Conservation (phyloP, 2,797 vertebrate genomes). For the Naso thynnoides region DNA sequence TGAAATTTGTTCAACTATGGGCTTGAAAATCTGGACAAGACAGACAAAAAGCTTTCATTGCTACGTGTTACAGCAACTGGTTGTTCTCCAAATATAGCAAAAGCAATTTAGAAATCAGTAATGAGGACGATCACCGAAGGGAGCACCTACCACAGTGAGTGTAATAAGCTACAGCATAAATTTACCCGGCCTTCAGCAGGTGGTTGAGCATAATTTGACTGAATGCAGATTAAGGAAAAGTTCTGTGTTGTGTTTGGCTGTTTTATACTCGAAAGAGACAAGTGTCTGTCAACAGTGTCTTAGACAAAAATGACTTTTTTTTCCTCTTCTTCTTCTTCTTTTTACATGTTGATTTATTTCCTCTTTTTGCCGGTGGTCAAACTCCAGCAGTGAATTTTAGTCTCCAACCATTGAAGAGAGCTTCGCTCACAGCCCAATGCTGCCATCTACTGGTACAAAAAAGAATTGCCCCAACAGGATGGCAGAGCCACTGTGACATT, state of each 20-base stretch:
- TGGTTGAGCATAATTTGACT: neutral
- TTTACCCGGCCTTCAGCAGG: neutral
- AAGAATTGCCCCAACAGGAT: neutral
- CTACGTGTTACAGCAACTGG: neutral
- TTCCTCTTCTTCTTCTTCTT: too few relatives aligned
- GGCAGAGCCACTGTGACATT: neutral
- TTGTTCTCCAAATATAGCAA: neutral
- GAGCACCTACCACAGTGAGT: neutral
- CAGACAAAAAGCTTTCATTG: slow-evolving; percentile 1
- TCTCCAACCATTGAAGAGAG: neutral
- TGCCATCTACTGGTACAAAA: slow-evolving; percentile 62
- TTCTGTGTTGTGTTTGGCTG: neutral
- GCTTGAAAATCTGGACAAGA: neutral
- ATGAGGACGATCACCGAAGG: neutral
- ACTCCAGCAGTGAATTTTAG: neutral
- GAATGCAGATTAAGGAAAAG: neutral
- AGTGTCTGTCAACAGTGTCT: too few relatives aligned
- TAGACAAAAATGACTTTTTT: too few relatives aligned
- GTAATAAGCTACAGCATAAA: neutral
- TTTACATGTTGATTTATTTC: neutral
- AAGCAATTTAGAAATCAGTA: neutral
- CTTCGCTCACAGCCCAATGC: slow-evolving; percentile 34
- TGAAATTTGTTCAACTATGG: neutral
- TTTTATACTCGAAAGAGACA: too few relatives aligned
- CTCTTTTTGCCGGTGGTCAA: slow-evolving; percentile 22